Evolutionary conservation across 2,113 vertebrate genomes (phyloP).

Genomic region (Podilymbus podiceps): DNA sequence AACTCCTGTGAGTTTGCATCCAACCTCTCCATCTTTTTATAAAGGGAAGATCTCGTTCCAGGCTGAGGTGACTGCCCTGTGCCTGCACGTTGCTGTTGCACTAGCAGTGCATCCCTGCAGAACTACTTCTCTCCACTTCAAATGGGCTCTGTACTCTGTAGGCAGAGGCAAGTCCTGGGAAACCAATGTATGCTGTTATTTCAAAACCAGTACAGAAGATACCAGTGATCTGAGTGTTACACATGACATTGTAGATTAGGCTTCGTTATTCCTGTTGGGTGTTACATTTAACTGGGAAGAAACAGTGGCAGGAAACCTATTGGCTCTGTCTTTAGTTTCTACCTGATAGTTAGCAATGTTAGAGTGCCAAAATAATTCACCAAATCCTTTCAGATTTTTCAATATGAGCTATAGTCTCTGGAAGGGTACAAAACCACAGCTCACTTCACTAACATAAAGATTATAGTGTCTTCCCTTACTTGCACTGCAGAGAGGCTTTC

Average conservation of each 20-base stretch:
- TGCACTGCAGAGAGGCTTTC: background rate
- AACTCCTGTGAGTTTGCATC: background rate
- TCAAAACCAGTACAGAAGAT: background rate
- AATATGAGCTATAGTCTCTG: background rate
- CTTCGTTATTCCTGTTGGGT: background rate
- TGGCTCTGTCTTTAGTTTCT: background rate
- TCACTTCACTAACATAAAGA: background rate
- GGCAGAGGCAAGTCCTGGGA: background rate
- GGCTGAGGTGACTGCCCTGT: background rate
- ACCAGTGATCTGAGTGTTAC: fast-evolving
- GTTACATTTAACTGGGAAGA: background rate
- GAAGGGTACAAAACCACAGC: background rate
- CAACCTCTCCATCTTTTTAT: background rate
- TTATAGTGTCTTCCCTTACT: background rate
- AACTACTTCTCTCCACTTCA: background rate
- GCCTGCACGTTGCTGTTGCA: fast-evolving
- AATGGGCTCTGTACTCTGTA: background rate
- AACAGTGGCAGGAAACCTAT: background rate
- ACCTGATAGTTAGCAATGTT: background rate
- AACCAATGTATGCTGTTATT: background rate
- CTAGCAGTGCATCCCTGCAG: background rate
- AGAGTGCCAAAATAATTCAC: background rate
- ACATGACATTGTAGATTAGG: fast-evolving
- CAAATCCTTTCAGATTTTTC: background rate
- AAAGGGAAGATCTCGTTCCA: background rate